A percentile compares a stretch with the other conserved stretches of the same genome.
Conservation (phyloP, 2,888 invertebrate species). For the Netelia inedita region DNA sequence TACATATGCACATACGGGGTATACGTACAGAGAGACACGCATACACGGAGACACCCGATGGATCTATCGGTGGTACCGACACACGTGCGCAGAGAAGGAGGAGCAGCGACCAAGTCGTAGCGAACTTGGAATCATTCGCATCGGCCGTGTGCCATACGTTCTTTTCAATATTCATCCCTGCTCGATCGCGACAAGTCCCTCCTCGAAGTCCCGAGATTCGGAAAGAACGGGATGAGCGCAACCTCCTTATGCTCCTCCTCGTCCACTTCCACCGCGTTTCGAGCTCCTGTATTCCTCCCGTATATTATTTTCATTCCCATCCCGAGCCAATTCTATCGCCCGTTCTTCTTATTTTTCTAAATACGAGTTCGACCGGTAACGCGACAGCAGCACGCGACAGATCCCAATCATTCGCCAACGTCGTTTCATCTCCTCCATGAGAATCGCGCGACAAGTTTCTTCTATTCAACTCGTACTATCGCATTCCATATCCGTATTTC, state of each 20-base stretch:
- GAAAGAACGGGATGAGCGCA: constrained; percentile 36
- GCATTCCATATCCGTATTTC: too few relatives aligned
- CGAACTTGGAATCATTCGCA: constrained; percentile 43
- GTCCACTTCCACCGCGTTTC: constrained; percentile 20
- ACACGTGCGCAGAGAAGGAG: constrained; percentile 56
- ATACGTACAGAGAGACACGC: background rate
- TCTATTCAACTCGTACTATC: too few relatives aligned
- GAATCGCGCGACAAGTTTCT: background rate
- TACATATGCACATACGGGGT: background rate
- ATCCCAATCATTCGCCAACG: constrained; percentile 70
- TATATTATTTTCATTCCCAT: constrained; percentile 5
- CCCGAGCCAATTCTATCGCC: constrained; percentile 22
- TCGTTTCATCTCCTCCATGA: background rate
- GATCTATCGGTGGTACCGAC: constrained; percentile 45
- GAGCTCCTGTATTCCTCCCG: constrained; percentile 26
- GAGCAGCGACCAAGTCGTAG: constrained; percentile 27
- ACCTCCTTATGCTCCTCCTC: constrained; percentile 55
- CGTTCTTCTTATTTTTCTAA: constrained; percentile 14
- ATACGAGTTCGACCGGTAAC: background rate
- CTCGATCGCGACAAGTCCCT: constrained; percentile 44
- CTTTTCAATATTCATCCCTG: constrained; percentile 71
- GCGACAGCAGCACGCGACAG: constrained; percentile 77
- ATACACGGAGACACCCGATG: constrained; percentile 19
- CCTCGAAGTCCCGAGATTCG: constrained; percentile 31
- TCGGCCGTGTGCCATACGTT: constrained; percentile 62